Percentiles rank a stretch among this genome's conserved stretches.
These are phyloP conservation scores for Brachionus rotundiformis DNA, from an alignment of 1,140 invertebrate genomes.

Conservation along the genomic window DNA sequence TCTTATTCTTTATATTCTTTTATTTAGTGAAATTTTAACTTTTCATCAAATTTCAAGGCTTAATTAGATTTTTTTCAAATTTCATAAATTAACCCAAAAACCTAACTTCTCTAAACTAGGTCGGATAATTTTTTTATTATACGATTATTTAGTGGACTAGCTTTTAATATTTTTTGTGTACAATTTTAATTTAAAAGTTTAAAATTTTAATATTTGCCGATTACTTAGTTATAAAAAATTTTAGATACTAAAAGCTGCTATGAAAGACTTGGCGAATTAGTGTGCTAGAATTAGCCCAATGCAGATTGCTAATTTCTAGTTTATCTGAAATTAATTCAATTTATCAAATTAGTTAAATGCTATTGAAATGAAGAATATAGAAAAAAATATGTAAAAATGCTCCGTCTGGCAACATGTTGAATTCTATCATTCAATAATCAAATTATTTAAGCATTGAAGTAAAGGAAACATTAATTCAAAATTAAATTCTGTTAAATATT, in stretches of 20 bases:
- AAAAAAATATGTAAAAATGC: background rate
- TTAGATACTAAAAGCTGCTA: background rate
- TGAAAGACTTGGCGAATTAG: background rate
- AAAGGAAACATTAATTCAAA: too few species aligned
- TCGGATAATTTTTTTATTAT: background rate
- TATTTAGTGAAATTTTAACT: background rate
- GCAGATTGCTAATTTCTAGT: background rate
- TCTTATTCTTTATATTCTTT: background rate
- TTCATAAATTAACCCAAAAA: constrained; percentile 7
- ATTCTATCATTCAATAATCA: background rate
- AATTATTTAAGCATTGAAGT: background rate
- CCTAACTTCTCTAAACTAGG: background rate
- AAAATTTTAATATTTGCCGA: background rate
- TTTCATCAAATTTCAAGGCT: background rate
- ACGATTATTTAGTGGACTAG: too few species aligned
- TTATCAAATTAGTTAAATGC: background rate
- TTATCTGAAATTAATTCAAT: constrained; percentile 7
- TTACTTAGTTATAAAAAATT: background rate
- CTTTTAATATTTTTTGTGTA: background rate
- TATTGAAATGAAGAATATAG: background rate
- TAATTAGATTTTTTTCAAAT: background rate
- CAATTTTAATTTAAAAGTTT: background rate
- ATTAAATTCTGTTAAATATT: too few species aligned
- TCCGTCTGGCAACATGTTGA: background rate
- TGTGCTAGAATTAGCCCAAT: background rate